Conservation (phyloP, 2,113 vertebrate genomes). For the Colossoma macropomum region DNA sequence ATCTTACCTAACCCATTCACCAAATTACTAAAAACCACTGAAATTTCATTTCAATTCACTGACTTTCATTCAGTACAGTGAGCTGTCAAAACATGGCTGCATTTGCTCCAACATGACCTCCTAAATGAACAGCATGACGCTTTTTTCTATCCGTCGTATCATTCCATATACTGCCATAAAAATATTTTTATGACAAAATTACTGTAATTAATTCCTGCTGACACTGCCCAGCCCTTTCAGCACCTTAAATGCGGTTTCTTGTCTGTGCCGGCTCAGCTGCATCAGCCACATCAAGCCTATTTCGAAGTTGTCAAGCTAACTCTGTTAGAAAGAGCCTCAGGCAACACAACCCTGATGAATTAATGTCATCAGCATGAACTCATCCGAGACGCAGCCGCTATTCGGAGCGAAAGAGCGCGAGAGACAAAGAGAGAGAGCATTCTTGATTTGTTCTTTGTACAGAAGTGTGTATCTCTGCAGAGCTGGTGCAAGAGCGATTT, state of each 20-base stretch:
- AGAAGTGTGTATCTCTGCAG: slow-evolving; percentile 24
- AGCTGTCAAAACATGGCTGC: too few relatives aligned
- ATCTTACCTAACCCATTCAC: too few relatives aligned
- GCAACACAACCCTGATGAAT: background rate
- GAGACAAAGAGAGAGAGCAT: background rate
- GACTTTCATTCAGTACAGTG: too few relatives aligned
- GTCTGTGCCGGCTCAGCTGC: background rate
- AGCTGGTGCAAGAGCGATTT: background rate
- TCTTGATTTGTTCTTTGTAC: background rate
- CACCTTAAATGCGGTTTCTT: background rate
- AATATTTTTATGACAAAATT: background rate
- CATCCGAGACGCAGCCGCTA: background rate
- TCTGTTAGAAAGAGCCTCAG: background rate
- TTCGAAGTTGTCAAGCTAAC: background rate
- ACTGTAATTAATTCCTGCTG: background rate
- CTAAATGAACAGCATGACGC: too few relatives aligned
- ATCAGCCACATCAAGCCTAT: background rate
- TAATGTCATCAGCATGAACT: slow-evolving; percentile 13
- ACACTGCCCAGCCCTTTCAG: background rate
- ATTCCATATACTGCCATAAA: background rate
- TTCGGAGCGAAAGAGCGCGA: background rate
- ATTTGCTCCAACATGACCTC: too few relatives aligned
- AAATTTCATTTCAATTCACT: too few relatives aligned
- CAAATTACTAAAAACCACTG: too few relatives aligned
- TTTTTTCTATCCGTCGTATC: too few relatives aligned